Evolutionary conservation across 2,888 invertebrate genomes (phyloP), one percentile per base, ranked within the genome.

Genomic region (Nemapogon koenigi): DNA sequence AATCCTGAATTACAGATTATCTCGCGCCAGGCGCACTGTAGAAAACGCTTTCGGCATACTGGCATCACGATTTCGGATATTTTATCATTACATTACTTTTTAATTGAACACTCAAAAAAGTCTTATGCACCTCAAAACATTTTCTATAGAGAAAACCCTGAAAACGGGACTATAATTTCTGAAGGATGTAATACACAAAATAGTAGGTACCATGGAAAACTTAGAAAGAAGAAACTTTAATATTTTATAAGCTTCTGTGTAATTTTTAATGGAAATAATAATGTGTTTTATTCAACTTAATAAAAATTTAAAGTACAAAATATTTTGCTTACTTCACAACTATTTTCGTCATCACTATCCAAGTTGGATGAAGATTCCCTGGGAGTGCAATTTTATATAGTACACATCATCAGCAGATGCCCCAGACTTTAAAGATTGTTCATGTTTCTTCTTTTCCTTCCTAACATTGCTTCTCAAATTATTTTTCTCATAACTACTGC

Each of bases 41-140:
- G 46, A 44, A 35, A 44, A 46, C 37, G 44, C 43, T 13, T 46
- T 45, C 39, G 46, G 46, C 3, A 43, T 46, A 31, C 25, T 43
- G 37, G 6, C 14, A 15, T 30, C 30, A 4, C 11, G 22, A 25
- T 35, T 35, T 25, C 8, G 35, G 3, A 25, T 35, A 14, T 25
- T 13, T 10, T 13, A 22, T 4, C 6, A 4, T 4, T 4, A 6
- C 13, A 14, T 35, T 35, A 14, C 35, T 25, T 16, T 25, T 14
- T 14, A 17, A 14, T 29, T 37, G 29, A 19, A 15, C 3, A 25
- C 2, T 11, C 25, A 13, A 4, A 15, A 7, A 4, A 25, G 4
- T 14, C 13, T 4, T 30, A 30, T n/a, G n/a, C n/a, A n/a, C n/a
- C n/a, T n/a, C n/a, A n/a, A n/a, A n/a, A n/a, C n/a, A n/a, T n/a